Conservation (phyloP, 2,113 vertebrate genomes). For the Oncorhynchus kisutch region DNA sequence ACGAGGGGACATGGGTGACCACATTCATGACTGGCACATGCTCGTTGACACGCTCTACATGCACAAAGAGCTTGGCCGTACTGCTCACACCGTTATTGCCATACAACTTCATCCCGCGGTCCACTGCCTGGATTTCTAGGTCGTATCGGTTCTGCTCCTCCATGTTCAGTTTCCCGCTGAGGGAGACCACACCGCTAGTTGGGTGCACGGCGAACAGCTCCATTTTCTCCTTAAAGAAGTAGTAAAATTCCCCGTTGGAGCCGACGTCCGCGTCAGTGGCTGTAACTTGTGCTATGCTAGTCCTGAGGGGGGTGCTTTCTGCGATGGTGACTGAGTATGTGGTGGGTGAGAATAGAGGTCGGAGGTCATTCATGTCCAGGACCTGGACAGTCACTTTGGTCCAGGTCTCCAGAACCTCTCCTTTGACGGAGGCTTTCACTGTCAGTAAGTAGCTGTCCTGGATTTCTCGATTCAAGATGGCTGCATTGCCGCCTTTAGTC, state of each 20-base stretch:
- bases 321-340: conserved; percentile 93
- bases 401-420: conserved; percentile 92
- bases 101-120: conserved; percentile 97
- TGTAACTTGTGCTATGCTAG: conserved; percentile 96
- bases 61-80: conserved; percentile 94
- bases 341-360: conserved; percentile 97
- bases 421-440: conserved; percentile 91
- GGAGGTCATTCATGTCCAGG: conserved; percentile 97
- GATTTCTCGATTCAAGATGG: conserved; percentile 95
- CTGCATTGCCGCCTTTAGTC: conserved; percentile 97
- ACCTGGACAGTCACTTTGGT: conserved; percentile 94
- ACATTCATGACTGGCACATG: conserved; percentile 82
- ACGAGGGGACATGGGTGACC: conserved; percentile 78
- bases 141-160: conserved; percentile 88
- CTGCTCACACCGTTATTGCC: conserved; percentile 98
- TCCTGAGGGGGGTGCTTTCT: conserved; percentile 93
- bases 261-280: conserved; percentile 98
- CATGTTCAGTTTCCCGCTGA: conserved; percentile 87
- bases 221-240: conserved; percentile 93
- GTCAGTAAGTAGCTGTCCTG: conserved; percentile 94
- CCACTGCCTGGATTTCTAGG: conserved; percentile 93
- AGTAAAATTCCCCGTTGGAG: conserved; percentile 98
- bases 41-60: conserved; percentile 90
- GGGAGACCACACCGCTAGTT: conserved; percentile 90
- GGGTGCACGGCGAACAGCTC: conserved; percentile 96